Base-by-base conservation (phyloP, 2,888 invertebrate species). In the Chesias legatella region DNA sequence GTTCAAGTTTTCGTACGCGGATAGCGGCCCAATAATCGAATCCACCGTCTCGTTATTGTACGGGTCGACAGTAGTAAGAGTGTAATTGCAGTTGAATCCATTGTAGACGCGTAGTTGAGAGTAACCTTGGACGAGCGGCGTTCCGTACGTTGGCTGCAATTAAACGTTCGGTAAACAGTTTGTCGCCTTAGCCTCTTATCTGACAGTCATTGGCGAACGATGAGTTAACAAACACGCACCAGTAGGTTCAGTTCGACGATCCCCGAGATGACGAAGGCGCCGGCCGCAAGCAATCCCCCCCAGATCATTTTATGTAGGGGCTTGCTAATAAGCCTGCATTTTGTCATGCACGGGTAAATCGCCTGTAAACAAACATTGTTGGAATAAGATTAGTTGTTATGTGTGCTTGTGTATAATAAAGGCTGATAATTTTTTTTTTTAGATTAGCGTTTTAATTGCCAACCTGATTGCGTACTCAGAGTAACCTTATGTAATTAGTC, bases 201-300 rank as follows among this genome's bases (percentile, higher is more conserved):
- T 34, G 7, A 10, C 10, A 6, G 13, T 32, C 25, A 6, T 13
- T n/a, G 8, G 25, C 11, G 27, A 26, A 28, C 22, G 7, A 13
- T 17, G 13, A 28, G 10, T 31, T 35, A 35, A 41, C 25, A 39
- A 23, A 23, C 33, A 59, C 56, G 61, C 70, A 93, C 94, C 91
- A 95, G 91, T 39, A 97, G 82, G 17, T 90, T 74, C 0, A 95
- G 66, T 74, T 97, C 95, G 0, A 98, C 91, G n/a, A 95, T 65
- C 2, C 94, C 98, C 1, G 98, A 97, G 20, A 96, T 86, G n/a
- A 94, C 80, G 69, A 99, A 99, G 0, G 99, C 93, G 0, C 91
- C 42, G 0, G 94, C 94, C 0, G 97, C 96, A 1, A 99, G 71
- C 10, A 96, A 64, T 26, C 98, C 98, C 4, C 99, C 99, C 61